These are phyloP conservation scores for Myotis myotis DNA, from an alignment of 2,797 vertebrate species.

Conservation along the genomic window DNA sequence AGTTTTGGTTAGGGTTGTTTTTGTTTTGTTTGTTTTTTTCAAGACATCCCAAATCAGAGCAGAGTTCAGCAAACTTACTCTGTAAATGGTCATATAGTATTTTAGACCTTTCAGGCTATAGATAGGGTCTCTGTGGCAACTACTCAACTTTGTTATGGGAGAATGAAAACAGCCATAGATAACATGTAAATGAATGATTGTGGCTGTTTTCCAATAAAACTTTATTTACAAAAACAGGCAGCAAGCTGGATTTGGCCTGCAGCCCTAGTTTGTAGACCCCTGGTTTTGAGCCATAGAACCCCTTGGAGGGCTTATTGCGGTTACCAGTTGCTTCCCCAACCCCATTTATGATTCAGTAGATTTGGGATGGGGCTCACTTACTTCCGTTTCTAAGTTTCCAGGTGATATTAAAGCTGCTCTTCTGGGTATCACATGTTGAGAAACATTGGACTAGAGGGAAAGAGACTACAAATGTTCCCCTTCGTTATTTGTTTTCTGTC, in stretches of 20 bases:
- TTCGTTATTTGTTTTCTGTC: not conserved
- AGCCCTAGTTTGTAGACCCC: not conserved
- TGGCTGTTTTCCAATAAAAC: conserved; percentile 12
- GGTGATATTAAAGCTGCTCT: not conserved
- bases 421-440: not conserved
- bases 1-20: not conserved
- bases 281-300: not conserved
- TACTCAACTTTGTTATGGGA: not conserved
- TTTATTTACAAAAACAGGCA: not conserved
- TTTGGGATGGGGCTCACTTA: not conserved
- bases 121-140: not conserved
- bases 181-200: not conserved
- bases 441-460: not conserved
- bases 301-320: not conserved
- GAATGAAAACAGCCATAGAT: not conserved
- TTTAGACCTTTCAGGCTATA: not conserved
- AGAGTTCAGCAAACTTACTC: not conserved
- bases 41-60: not conserved
- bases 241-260: not conserved
- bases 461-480: not conserved
- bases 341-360: not conserved
- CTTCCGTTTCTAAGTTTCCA: not conserved
- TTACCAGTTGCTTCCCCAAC: not conserved
- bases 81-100: not conserved
- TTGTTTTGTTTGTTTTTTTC: not conserved